Evolutionary conservation across 2,113 vertebrate genomes (phyloP).

Genomic region (Entosphenus tridentatus): DNA sequence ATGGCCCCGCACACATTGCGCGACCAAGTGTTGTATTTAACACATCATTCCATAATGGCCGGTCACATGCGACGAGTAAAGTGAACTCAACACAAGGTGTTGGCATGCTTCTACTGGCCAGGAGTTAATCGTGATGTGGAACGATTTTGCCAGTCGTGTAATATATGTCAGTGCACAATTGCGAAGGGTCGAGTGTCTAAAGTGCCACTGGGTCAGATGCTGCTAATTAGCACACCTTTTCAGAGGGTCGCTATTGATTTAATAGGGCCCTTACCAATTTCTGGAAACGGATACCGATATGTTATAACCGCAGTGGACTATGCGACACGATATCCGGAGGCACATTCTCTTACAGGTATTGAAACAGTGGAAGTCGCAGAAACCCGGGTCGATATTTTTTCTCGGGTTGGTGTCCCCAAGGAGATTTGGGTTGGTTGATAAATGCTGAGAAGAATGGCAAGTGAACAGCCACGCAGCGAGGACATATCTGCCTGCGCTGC

Average conservation of each 20-base stretch:
- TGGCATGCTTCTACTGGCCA: constrained; percentile 8
- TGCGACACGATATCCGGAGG: constrained; percentile 7
- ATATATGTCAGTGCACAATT: constrained; percentile 1
- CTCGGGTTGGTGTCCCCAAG: background rate
- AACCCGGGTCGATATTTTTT: constrained; percentile 3
- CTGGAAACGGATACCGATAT: constrained; percentile 5
- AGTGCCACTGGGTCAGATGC: constrained; percentile 2
- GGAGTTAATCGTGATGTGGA: constrained; percentile 8
- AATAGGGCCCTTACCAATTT: constrained; percentile 8
- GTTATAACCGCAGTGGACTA: constrained; percentile 8
- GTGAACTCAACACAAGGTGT: too few species aligned
- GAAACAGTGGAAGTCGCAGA: constrained; percentile 4
- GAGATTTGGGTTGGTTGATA: constrained; percentile 4
- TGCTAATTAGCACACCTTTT: constrained; percentile 9
- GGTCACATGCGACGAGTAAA: too few species aligned
- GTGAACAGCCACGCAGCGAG: background rate
- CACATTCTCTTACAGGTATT: background rate
- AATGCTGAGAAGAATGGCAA: constrained; percentile 7
- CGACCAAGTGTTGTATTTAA: too few species aligned
- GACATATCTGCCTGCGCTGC: constrained; percentile 1
- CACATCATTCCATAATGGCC: too few species aligned
- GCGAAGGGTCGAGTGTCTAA: background rate
- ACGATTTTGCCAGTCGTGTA: constrained; percentile 2
- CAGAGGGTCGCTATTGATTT: constrained; percentile 16
- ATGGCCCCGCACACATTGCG: too few species aligned